Evolutionary conservation across 2,797 vertebrate genomes (phyloP).

Genomic region (Coracias cyanogaster): DNA sequence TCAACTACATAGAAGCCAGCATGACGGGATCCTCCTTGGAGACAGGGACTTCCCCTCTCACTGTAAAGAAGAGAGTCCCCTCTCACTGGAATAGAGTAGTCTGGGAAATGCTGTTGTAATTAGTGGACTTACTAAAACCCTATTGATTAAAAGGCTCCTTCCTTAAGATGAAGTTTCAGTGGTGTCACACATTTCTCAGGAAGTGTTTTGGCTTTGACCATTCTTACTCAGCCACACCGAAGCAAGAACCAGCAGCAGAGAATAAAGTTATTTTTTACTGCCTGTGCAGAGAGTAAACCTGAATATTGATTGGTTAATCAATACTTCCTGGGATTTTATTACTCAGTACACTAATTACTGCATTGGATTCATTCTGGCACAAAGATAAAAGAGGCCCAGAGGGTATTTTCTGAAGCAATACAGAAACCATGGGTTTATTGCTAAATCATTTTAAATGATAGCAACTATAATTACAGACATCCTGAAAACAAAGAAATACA

Average conservation of each 20-base stretch:
- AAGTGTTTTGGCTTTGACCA: not conserved
- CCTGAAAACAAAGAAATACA: constrained; percentile 1
- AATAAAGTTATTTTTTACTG: not conserved
- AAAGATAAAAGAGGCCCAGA: not conserved
- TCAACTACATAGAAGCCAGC: not conserved
- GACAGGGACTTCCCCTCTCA: not conserved
- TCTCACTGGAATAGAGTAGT: not conserved
- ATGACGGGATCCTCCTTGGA: not conserved
- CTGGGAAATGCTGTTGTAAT: not conserved
- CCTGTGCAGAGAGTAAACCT: not conserved
- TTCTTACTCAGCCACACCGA: not conserved
- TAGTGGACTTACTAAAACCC: not conserved
- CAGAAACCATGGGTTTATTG: constrained; percentile 25
- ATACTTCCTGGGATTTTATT: not conserved
- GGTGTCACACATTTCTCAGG: not conserved
- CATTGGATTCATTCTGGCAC: not conserved
- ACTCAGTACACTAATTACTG: not conserved
- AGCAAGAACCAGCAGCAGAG: not conserved
- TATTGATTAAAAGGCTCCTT: not conserved
- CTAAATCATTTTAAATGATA: not conserved
- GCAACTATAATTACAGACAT: constrained; percentile 10
- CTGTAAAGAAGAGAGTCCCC: not conserved
- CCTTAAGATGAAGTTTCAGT: not conserved
- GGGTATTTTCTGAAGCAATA: constrained; percentile 54
- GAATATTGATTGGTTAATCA: not conserved